Percentiles rank a stretch among this genome's conserved stretches.
These are phyloP conservation scores for Epistrophella euchroma DNA, from an alignment of 2,888 invertebrate species.

Conservation along the genomic window DNA sequence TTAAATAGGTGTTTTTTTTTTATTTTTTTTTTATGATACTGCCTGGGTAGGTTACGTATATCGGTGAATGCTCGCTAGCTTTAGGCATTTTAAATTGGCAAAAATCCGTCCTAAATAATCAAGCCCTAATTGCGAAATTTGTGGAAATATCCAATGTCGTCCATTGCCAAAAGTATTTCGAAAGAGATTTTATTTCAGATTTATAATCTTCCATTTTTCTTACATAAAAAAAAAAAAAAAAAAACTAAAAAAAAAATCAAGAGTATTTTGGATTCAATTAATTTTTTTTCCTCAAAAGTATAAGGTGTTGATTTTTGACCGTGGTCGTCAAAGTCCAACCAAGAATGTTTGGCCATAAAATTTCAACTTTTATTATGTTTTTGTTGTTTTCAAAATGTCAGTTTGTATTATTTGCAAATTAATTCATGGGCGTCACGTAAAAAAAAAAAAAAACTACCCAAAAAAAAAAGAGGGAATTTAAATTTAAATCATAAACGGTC, in stretches of 20 bases:
- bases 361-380: slow-evolving; percentile 11
- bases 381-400: slow-evolving; percentile 14
- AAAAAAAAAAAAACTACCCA: slow-evolving; percentile 8
- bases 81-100: background rate
- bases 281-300: background rate
- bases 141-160: slow-evolving; percentile 5
- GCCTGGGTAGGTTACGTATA: background rate
- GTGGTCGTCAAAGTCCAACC: slow-evolving; percentile 12
- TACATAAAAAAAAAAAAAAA: background rate
- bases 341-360: slow-evolving; percentile 22
- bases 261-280: slow-evolving; percentile 22
- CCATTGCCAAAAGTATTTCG: slow-evolving; percentile 16
- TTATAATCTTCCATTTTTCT: slow-evolving; percentile 12
- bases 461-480: slow-evolving; percentile 45
- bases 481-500: slow-evolving; percentile 64
- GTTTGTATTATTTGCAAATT: slow-evolving; percentile 56
- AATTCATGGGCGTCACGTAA: slow-evolving; percentile 52
- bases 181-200: slow-evolving; percentile 13
- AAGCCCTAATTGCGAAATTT: background rate
- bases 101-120: slow-evolving; percentile 1
- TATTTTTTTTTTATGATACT: background rate
- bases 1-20: background rate
- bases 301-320: slow-evolving; percentile 57
- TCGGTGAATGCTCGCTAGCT: background rate
- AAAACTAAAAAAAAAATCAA: slow-evolving; percentile 17